Percentiles rank a stretch among this genome's conserved stretches.
phyloP scores from a whole-genome alignment of 1,140 invertebrate species.

The Drosophila subpulchrella region DNA sequence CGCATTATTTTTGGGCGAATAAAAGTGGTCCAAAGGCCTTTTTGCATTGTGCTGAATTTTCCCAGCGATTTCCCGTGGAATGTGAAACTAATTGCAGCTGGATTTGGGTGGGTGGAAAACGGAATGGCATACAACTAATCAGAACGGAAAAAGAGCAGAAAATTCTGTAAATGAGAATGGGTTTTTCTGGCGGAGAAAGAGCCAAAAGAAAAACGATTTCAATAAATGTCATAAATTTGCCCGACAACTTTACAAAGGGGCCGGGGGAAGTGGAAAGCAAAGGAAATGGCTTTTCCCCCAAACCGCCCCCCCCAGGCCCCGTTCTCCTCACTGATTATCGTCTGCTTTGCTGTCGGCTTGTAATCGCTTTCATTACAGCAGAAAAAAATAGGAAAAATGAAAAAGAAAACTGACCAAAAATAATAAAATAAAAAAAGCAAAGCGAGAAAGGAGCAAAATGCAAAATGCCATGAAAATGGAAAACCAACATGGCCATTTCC shows the following conservation, averaged over 20 bases:
- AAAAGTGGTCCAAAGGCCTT: not conserved
- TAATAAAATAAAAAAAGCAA: conserved; percentile 32
- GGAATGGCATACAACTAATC: conserved; percentile 38
- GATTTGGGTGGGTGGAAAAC: conserved; percentile 1
- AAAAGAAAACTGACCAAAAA: conserved; percentile 48
- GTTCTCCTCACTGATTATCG: conserved; percentile 34
- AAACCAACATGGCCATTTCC: conserved; percentile 55
- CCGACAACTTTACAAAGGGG: conserved; percentile 49
- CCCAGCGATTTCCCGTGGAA: conserved; percentile 22
- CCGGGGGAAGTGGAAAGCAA: conserved; percentile 9
- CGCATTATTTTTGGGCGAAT: conserved; percentile 5
- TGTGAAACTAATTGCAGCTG: conserved; percentile 37
- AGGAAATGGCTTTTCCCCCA: conserved; percentile 43
- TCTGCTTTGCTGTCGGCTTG: conserved; percentile 44
- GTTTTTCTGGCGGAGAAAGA: not conserved
- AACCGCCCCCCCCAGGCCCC: too few species aligned
- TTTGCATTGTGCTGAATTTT: conserved; percentile 28
- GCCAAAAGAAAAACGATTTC: conserved; percentile 42
- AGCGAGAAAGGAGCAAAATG: conserved; percentile 16
- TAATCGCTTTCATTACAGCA: conserved; percentile 59
- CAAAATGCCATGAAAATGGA: conserved; percentile 46
- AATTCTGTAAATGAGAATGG: conserved; percentile 3
- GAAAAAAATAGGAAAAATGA: not conserved
- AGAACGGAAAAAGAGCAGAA: conserved; percentile 8
- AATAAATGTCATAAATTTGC: conserved; percentile 61